These are phyloP conservation scores for Channa argus DNA, from an alignment of 2,113 vertebrate species.

Conservation along the genomic window DNA sequence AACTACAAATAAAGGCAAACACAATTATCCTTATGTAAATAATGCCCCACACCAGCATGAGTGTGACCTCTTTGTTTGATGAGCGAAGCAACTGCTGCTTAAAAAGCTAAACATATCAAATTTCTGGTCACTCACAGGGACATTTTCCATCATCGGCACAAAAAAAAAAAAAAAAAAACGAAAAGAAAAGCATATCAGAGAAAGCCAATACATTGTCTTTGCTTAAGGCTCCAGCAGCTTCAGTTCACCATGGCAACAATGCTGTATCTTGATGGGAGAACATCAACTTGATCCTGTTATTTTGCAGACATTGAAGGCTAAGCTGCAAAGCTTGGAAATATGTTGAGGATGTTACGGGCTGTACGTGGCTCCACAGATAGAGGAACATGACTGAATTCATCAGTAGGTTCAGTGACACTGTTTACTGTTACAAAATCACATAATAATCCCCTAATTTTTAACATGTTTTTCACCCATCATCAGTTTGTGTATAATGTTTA, in stretches of 20 bases:
- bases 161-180: not conserved
- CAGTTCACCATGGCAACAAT: constrained; percentile 46
- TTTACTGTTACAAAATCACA: too few relatives aligned
- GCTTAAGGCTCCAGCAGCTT: not conserved
- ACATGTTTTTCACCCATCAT: too few relatives aligned
- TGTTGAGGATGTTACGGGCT: not conserved
- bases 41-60: not conserved
- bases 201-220: not conserved
- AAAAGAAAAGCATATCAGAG: not conserved
- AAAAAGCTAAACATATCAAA: not conserved
- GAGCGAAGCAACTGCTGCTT: not conserved
- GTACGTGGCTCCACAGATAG: not conserved
- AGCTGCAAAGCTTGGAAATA: not conserved
- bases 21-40: not conserved
- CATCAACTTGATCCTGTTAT: not conserved
- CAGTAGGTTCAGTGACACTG: not conserved
- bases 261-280: constrained; percentile 6
- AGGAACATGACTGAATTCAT: not conserved
- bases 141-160: not conserved
- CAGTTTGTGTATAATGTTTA: too few relatives aligned
- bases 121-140: not conserved
- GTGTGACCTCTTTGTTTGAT: not conserved
- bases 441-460: too few relatives aligned
- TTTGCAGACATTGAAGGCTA: not conserved
- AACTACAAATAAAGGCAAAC: not conserved